These are phyloP conservation scores for Garrulus glandarius DNA, from an alignment of 2,797 vertebrate species.

Conservation along the genomic window DNA sequence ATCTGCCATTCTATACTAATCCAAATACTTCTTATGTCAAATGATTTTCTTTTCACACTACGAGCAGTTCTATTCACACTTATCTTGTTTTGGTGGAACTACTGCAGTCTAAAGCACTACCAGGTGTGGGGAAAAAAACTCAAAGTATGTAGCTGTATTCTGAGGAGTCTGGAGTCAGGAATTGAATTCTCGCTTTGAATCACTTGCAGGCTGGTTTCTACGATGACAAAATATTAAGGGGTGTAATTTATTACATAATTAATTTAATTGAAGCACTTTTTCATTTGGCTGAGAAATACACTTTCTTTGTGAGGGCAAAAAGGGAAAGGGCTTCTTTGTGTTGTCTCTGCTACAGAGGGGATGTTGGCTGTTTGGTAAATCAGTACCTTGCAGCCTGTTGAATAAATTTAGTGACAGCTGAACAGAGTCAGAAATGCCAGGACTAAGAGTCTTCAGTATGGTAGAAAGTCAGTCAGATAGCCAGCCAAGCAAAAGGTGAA, in stretches of 20 bases:
- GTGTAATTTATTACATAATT: neutral
- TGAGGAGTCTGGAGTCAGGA: neutral
- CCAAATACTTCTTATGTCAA: neutral
- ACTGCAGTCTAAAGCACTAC: neutral
- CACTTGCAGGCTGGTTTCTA: neutral
- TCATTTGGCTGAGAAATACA: neutral
- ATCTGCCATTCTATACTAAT: neutral
- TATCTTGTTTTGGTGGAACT: neutral
- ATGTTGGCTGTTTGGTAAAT: neutral
- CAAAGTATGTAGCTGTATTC: neutral
- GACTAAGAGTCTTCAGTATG: neutral
- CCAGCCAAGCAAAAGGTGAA: neutral
- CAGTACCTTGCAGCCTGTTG: neutral
- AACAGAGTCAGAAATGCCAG: neutral
- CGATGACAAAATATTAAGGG: neutral
- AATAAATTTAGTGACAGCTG: neutral
- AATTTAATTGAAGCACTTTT: neutral
- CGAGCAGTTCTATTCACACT: neutral
- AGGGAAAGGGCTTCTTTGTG: neutral
- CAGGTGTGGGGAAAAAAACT: accelerated
- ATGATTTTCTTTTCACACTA: neutral
- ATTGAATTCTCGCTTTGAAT: neutral
- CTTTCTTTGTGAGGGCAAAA: neutral
- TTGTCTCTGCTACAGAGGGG: neutral
- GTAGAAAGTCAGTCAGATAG: neutral